Percentiles rank a stretch among this genome's conserved stretches.
Evolutionary conservation across 2,113 vertebrate species (phyloP).

Genomic region (Zapornia atra): DNA sequence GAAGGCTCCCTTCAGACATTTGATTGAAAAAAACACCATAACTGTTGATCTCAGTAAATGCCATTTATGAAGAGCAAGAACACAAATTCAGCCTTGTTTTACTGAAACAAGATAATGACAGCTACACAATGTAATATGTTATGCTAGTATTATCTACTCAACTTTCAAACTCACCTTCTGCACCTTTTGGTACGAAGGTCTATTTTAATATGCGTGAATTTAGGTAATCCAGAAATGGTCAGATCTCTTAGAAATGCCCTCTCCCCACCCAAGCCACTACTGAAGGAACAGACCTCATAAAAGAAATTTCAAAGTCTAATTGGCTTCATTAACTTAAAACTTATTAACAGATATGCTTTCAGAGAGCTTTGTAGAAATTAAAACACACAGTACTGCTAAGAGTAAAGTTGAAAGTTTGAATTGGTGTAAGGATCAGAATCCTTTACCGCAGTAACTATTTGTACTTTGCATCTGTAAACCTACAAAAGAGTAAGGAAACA

Average conservation of each 20-base stretch:
- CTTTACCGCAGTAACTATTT: background rate
- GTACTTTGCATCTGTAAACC: background rate
- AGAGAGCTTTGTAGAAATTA: background rate
- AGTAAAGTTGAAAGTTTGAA: background rate
- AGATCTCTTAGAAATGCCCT: background rate
- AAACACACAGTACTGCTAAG: background rate
- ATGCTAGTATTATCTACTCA: background rate
- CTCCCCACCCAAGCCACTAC: background rate
- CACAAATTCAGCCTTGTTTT: background rate
- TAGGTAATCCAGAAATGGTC: background rate
- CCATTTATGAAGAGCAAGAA: background rate
- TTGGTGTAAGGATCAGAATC: fast-evolving
- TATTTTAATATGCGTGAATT: background rate
- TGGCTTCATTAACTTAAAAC: background rate
- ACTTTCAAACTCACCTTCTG: background rate
- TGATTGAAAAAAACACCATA: background rate
- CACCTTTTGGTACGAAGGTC: background rate
- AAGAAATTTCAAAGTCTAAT: background rate
- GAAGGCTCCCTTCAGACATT: background rate
- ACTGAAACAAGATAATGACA: background rate
- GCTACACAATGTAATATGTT: background rate
- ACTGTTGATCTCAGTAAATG: background rate
- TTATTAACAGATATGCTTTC: background rate
- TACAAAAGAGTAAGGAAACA: background rate
- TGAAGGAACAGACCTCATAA: background rate